Base-by-base conservation (phyloP, 2,797 vertebrate species). In the Acipenser ruthenus region DNA sequence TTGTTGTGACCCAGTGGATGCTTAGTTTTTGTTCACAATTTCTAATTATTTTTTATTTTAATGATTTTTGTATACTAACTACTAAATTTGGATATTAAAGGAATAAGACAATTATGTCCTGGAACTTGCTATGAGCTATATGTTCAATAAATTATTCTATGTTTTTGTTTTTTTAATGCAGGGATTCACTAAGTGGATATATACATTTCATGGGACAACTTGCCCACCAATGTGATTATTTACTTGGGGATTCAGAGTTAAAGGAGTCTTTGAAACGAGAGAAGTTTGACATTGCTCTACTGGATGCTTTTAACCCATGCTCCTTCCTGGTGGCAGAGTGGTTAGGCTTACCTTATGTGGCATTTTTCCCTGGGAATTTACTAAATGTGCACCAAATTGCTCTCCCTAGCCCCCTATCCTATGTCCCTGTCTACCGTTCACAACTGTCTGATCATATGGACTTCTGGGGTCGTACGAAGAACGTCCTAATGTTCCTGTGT, bases 241-340 rank as follows among this genome's bases (percentile, higher is more conserved):
- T 83, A 10, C 62, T 82, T 52, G 77, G 65, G 50, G 78, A 85
- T 69, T 63, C 63, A 11, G 69, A 82, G 15, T 73, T 80, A 8
- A 68, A 88, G 23, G 65, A 13, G 1, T 85, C 69, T 49, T 78
- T 88, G 59, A 84, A 75, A 68, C 15, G 64, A 6, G 79, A 89
- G 60, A 74, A 60, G 0, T 86, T 78, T 37, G 78, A 83, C 66
- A 60, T 88, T 18, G 65, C 70, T 2, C 62, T 84, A 23, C 60
- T 82, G 7, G 83, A 87, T 37, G 63, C 64, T 9, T 90, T 89
- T 69, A 88, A 86, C 64, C 83, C 79, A 66, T 89, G 87, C 58
- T 82, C 83, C 65, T 84, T 83, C 68, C 78, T 87, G 68, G 61
- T 82, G 67, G 75, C 72, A 49, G 80, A 79, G 75, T 88, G 81